Evolutionary conservation across 2,113 vertebrate species (phyloP), one percentile per base, ranked within the genome.

Genomic region (Zingel zingel): DNA sequence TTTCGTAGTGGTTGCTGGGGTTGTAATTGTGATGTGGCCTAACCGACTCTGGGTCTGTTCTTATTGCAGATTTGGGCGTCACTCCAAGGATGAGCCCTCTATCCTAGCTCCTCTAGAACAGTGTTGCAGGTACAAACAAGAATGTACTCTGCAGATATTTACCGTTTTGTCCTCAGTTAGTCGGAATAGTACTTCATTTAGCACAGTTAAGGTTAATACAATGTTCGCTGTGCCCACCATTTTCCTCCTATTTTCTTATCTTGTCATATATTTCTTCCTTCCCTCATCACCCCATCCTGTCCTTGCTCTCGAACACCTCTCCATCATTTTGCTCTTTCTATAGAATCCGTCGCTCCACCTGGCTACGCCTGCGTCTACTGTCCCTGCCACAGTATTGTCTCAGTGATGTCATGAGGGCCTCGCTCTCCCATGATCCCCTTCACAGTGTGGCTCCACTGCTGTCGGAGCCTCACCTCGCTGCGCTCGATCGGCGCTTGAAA

Each of bases 81-180:
- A 97, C 82, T 97, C 96, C 0, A 95, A 94, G 0, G 95, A 97
- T 2, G 95, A 97, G 59, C 92, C 70, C 0, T 97, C 96, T 6
- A 97, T 97, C 86, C 80, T 97, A 61, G 89, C 92, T 23, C 96
- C 96, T 0, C 94, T 97, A 2, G 74, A 85, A 82, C 97, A 97
- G 15, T 96, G 96, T 76, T 97, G 96, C 95, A 96, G 95, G 95
- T 96, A 94, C 2, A 61, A 57, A 63, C 6, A 48, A 43, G 5
- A 33, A n/a, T 43, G 45, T 15, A 23, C 36, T 56, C 7, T 3
- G 27, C 8, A 54, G n/a, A 30, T 11, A 70, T 25, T 62, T 3
- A 15, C 8, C 4, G 30, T 59, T 7, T 43, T 43, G 3, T n/a
- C 15, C 19, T 25, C 13, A 33, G 23, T 59, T 63, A 36, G 14